These are phyloP conservation scores for Sisor rabdophorus DNA, from an alignment of 2,113 vertebrate genomes.

Conservation along the genomic window DNA sequence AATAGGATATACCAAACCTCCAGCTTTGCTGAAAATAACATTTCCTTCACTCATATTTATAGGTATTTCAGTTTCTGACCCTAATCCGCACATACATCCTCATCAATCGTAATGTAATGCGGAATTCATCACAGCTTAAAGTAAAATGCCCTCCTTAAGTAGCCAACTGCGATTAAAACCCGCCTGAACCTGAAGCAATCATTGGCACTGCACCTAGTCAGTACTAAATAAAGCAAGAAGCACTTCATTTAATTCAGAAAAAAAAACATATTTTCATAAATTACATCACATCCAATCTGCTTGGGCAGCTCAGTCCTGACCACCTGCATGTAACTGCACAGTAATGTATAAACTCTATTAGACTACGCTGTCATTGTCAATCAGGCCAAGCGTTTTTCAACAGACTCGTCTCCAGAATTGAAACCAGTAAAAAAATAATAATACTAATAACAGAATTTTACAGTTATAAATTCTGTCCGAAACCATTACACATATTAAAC, in stretches of 20 bases:
- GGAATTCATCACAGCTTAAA: background rate
- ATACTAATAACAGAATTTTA: slow-evolving; percentile 6
- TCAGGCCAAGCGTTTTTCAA: slow-evolving; percentile 26
- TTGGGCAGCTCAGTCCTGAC: background rate
- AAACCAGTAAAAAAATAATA: background rate
- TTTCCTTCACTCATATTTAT: background rate
- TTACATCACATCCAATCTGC: slow-evolving; percentile 12
- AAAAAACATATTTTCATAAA: slow-evolving; percentile 16
- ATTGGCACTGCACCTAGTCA: background rate
- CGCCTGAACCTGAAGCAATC: background rate
- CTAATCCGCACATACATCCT: background rate
- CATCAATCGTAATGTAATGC: background rate
- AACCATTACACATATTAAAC: slow-evolving; percentile 47
- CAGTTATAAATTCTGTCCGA: slow-evolving; percentile 31
- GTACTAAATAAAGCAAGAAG: slow-evolving; percentile 14
- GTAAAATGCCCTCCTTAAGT: background rate
- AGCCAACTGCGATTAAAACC: background rate
- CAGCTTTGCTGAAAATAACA: too few species aligned
- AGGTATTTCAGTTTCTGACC: background rate
- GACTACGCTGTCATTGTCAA: slow-evolving; percentile 19
- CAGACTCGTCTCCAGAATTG: slow-evolving; percentile 5
- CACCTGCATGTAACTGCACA: background rate
- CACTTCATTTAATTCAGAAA: background rate
- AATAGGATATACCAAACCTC: too few species aligned
- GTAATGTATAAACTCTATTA: slow-evolving; percentile 14